phyloP scores from a whole-genome alignment of 2,888 invertebrate genomes.

The Nephrocerus scutellatus region DNA sequence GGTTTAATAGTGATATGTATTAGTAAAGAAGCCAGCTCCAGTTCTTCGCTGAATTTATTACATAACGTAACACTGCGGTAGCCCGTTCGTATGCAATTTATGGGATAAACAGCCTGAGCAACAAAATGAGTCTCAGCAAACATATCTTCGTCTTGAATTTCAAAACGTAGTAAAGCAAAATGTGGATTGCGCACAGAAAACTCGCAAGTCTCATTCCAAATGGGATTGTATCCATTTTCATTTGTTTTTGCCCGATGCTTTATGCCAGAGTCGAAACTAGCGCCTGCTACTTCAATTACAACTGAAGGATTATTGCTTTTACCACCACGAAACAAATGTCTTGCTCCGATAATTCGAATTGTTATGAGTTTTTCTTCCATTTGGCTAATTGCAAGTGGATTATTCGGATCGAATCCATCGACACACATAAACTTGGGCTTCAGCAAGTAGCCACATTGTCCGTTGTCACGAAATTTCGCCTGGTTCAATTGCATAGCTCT shows the following conservation, averaged over 20 bases:
- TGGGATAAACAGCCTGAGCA: slow-evolving; percentile 90
- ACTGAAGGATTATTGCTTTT: slow-evolving; percentile 82
- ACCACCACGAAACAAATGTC: slow-evolving; percentile 79
- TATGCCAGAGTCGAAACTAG: slow-evolving; percentile 75
- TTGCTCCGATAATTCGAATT: slow-evolving; percentile 77
- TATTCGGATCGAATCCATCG: slow-evolving; percentile 72
- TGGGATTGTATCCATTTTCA: slow-evolving; percentile 91
- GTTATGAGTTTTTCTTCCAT: slow-evolving; percentile 58
- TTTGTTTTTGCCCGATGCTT: slow-evolving; percentile 81
- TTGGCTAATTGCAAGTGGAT: slow-evolving; percentile 55
- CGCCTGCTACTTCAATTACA: slow-evolving; percentile 83
- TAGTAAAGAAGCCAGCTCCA: slow-evolving; percentile 84
- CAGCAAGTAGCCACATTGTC: slow-evolving; percentile 84
- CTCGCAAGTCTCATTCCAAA: slow-evolving; percentile 83
- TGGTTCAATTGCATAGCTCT: slow-evolving; percentile 94
- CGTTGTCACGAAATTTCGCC: slow-evolving; percentile 88
- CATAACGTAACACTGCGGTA: slow-evolving; percentile 85
- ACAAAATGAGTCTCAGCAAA: slow-evolving; percentile 96
- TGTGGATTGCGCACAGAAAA: slow-evolving; percentile 76
- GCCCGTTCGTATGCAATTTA: slow-evolving; percentile 71
- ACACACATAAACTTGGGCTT: slow-evolving; percentile 84
- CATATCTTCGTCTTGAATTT: slow-evolving; percentile 92
- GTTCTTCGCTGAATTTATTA: slow-evolving; percentile 85
- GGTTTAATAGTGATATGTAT: slow-evolving; percentile 64
- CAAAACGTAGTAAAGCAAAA: slow-evolving; percentile 76